Percentiles rank a stretch among this genome's conserved stretches.
phyloP scores from a whole-genome alignment of 1,140 invertebrate species.

The Meloidogyne hapla region DNA sequence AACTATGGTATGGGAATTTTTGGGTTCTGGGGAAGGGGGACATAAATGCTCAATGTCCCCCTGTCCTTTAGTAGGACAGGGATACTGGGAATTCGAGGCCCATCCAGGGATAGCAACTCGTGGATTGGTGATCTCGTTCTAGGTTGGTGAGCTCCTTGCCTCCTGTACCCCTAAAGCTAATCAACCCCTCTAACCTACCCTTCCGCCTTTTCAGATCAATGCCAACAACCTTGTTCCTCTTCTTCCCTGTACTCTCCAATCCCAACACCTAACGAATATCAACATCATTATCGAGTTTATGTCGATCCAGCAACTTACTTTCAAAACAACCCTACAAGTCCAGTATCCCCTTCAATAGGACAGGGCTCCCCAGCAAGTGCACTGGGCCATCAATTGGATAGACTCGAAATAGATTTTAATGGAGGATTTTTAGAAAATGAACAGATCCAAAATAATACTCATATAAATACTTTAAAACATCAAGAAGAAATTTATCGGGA shows the following conservation, averaged over 20 bases:
- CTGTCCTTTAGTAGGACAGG: too few species aligned
- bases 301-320: not conserved
- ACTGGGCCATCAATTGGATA: not conserved
- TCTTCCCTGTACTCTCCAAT: not conserved
- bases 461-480: constrained; percentile 16
- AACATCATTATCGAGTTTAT: not conserved
- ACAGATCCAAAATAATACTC: constrained; percentile 16
- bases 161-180: too few species aligned
- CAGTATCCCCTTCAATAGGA: not conserved
- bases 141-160: too few species aligned
- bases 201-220: not conserved
- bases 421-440: not conserved
- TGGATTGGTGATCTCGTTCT: too few species aligned
- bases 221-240: constrained; percentile 23
- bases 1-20: not conserved
- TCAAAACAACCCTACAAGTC: not conserved
- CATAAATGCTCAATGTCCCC: too few species aligned
- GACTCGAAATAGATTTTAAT: not conserved
- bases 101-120: too few species aligned
- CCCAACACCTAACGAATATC: not conserved
- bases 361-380: not conserved
- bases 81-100: too few species aligned
- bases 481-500: constrained; percentile 48
- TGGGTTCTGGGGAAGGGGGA: too few species aligned
- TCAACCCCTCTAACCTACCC: too few species aligned